These are phyloP conservation scores for Leucophenga montana DNA, from an alignment of 2,888 invertebrate genomes.

Conservation along the genomic window DNA sequence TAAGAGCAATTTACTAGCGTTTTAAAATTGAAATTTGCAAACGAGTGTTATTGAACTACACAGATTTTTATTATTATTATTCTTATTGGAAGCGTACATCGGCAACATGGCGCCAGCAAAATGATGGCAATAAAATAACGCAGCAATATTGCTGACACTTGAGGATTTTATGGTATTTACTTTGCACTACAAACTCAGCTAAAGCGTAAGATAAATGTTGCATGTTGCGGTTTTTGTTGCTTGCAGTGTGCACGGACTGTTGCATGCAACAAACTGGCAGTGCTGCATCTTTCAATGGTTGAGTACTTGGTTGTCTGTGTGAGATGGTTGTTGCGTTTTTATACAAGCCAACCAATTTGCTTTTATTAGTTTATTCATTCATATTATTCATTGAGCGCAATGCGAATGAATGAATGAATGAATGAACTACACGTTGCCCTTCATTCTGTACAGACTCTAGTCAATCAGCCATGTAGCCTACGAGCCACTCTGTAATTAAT, in stretches of 20 bases:
- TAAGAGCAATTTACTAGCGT: too few relatives aligned
- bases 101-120: background rate
- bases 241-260: background rate
- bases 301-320: background rate
- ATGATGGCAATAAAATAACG: constrained; percentile 10
- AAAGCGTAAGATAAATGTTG: constrained; percentile 23
- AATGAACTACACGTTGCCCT: background rate
- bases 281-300: background rate
- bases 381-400: background rate
- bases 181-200: constrained; percentile 27
- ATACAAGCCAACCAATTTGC: background rate
- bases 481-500: too few relatives aligned
- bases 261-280: background rate
- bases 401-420: background rate
- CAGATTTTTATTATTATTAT: background rate
- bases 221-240: background rate
- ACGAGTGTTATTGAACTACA: background rate
- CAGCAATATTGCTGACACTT: constrained; percentile 27
- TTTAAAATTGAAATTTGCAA: too few relatives aligned
- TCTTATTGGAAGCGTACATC: background rate
- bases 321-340: background rate
- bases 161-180: constrained; percentile 27
- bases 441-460: background rate
- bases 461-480: background rate
- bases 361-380: constrained; percentile 14